Conservation (phyloP, 2,797 vertebrate genomes). For the Phataginus tetradactyla region DNA sequence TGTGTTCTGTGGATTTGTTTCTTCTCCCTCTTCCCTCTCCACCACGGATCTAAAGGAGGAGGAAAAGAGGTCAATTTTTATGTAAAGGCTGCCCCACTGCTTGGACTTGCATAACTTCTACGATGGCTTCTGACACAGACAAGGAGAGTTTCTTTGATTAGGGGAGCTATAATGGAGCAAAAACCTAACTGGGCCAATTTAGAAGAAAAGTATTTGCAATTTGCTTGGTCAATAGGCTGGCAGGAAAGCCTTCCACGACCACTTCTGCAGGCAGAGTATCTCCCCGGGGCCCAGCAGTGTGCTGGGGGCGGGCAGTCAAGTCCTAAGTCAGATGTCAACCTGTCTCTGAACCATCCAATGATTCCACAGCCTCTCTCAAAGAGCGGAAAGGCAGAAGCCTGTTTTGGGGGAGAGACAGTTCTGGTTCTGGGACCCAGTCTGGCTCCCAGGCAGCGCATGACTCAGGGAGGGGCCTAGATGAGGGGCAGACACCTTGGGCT, state of each 20-base stretch:
- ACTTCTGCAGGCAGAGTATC: not conserved
- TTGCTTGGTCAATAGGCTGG: not conserved
- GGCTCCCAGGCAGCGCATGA: fast-evolving
- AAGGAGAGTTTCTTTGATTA: constrained; percentile 35
- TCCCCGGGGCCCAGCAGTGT: not conserved
- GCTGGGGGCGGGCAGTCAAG: not conserved
- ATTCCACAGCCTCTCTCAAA: not conserved
- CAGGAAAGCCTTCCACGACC: not conserved
- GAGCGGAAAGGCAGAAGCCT: not conserved
- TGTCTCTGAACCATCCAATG: fast-evolving
- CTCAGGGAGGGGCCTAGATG: fast-evolving
- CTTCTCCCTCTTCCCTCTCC: constrained; percentile 72
- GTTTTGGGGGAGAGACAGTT: fast-evolving
- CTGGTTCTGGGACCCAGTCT: fast-evolving
- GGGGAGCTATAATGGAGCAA: not conserved
- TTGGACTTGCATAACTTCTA: not conserved
- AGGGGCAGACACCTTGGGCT: not conserved
- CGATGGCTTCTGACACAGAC: not conserved
- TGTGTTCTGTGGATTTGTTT: not conserved
- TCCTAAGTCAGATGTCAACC: not conserved
- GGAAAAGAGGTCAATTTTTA: constrained; percentile 65
- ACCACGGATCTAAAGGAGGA: constrained; percentile 74
- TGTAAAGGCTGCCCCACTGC: not conserved
- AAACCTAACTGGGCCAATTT: not conserved
- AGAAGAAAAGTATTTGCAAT: not conserved